These are phyloP conservation scores for Chascanopsetta lugubris DNA, from an alignment of 2,113 vertebrate genomes.

Conservation along the genomic window DNA sequence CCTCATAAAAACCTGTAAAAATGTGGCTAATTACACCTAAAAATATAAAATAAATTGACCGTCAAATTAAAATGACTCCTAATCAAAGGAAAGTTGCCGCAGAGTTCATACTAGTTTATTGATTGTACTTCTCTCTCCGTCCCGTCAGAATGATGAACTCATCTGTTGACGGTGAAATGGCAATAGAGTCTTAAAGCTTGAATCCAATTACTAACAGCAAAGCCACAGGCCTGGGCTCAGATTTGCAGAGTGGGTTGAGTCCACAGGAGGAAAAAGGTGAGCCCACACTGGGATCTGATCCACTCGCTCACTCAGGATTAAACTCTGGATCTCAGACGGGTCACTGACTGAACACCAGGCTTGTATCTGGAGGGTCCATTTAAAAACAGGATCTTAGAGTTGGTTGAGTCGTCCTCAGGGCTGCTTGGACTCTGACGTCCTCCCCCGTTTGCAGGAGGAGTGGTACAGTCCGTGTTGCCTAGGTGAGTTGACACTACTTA, in stretches of 20 bases:
- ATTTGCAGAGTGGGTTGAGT: slow-evolving; percentile 26
- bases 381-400: neutral
- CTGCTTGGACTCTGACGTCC: neutral
- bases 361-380: fast-evolving
- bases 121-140: no score
- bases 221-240: slow-evolving; percentile 58
- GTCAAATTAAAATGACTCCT: no score
- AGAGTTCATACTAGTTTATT: no score
- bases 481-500: slow-evolving; percentile 72
- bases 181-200: slow-evolving; percentile 59
- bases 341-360: neutral
- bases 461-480: slow-evolving; percentile 73
- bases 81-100: no score
- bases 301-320: neutral
- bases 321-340: fast-evolving
- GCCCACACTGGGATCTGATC: fast-evolving
- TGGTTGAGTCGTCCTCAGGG: fast-evolving
- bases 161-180: slow-evolving; percentile 38
- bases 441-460: slow-evolving; percentile 45
- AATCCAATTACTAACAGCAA: slow-evolving; percentile 78
- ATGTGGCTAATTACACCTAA: no score
- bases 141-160: slow-evolving; percentile 28
- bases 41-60: no score
- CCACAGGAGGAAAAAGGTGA: neutral
- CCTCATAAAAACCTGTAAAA: no score